Base-by-base conservation (phyloP, 2,888 invertebrate genomes). In the Aelia acuminata region DNA sequence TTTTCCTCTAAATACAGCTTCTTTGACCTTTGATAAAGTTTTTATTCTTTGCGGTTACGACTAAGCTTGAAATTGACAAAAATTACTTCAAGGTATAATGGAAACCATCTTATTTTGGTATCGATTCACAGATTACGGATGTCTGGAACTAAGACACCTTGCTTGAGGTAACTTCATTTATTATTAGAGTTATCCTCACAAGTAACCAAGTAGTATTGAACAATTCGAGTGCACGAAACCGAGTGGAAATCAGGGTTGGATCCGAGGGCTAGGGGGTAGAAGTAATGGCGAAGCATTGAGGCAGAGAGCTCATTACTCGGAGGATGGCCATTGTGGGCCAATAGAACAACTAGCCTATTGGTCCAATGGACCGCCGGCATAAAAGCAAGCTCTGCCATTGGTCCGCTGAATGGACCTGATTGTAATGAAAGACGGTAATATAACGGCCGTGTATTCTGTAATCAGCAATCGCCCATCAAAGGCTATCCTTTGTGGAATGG, bases 371-470 rank as follows among this genome's bases (percentile, higher is more conserved):
- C 63, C 18, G 31, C 31, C 63, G 31, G 63, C 63, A 63, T 63
- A 63, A 63, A 63, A 63, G 63, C 63, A 1, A 63, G 63, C 63
- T 31, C 63, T 63, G 31, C 63, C 63, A 63, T 63, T 63, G 63
- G 63, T 63, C 63, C 63, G 63, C 63, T 63, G 63, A 63, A 63
- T 63, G 63, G 63, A 63, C 63, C 63, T 63, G 63, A 63, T 63
- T 63, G 63, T 63, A 63, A 63, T 63, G 63, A 63, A 63, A 63
- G 63, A 63, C 63, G 63, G 63, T 80, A 80, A 80, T 80, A 80
- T 80, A 43, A 80, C 39, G 80, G 80, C 43, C 39, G 80, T 80
- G 80, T 80, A 80, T 80, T 80, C 80, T 80, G 80, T 80, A 43
- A 80, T 80, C 80, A 80, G 80, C 39, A 43, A 80, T 80, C 39